A percentile compares a stretch with the other conserved stretches of the same genome.
These are phyloP conservation scores for Cantharis lateralis DNA, from an alignment of 2,888 invertebrate genomes.

Conservation along the genomic window DNA sequence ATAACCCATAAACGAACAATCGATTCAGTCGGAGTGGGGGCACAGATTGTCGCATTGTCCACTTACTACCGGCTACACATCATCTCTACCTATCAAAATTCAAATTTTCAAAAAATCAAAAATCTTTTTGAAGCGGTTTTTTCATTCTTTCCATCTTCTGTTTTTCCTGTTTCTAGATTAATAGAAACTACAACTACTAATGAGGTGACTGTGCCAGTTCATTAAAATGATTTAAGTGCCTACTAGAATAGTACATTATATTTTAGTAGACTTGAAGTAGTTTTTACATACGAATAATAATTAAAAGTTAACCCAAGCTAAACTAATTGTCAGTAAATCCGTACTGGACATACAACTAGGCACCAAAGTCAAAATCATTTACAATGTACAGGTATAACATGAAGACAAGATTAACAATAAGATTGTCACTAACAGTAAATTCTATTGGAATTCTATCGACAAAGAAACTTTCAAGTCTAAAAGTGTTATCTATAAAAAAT, in stretches of 20 bases:
- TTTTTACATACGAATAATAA: neutral
- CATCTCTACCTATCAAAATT: neutral
- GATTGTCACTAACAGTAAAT: neutral
- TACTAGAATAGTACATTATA: neutral
- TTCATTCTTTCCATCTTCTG: too few species aligned
- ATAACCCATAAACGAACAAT: neutral
- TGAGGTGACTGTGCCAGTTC: neutral
- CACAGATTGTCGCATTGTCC: neutral
- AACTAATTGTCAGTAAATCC: neutral
- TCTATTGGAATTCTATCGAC: neutral
- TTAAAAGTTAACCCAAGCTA: neutral
- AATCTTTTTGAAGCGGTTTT: too few species aligned
- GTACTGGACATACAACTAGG: neutral
- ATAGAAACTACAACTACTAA: neutral
- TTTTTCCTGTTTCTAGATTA: neutral
- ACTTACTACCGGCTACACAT: neutral
- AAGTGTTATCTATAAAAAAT: neutral
- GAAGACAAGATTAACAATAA: neutral
- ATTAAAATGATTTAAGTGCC: neutral
- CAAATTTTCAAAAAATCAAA: neutral
- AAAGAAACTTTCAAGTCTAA: neutral
- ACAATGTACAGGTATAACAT: neutral
- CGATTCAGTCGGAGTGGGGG: neutral
- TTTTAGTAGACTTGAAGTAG: neutral
- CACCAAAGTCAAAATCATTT: neutral